A percentile compares a stretch with the other conserved stretches of the same genome.
phyloP scores from a whole-genome alignment of 2,797 vertebrate genomes.

The Sebastes steindachneri region DNA sequence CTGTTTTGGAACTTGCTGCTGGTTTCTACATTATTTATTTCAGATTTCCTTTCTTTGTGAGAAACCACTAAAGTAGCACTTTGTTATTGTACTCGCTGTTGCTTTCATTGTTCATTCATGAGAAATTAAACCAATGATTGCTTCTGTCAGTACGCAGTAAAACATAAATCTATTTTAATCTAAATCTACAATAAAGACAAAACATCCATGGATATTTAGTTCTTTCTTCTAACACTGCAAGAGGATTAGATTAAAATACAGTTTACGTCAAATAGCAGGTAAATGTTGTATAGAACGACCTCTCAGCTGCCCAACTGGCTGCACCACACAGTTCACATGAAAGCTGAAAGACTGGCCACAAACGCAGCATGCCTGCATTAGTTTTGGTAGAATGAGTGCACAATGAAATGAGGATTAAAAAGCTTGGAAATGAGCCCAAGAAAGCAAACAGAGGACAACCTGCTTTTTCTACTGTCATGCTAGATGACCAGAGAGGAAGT shows the following conservation, averaged over 20 bases:
- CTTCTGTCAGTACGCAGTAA: neutral
- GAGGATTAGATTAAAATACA: neutral
- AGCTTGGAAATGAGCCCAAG: conserved; percentile 74
- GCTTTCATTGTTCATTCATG: conserved; percentile 9
- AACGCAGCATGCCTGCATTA: conserved; percentile 70
- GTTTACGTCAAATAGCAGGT: conserved; percentile 1
- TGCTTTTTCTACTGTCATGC: conserved; percentile 50
- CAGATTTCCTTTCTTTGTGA: neutral
- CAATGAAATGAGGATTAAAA: conserved; percentile 81
- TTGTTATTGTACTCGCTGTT: neutral
- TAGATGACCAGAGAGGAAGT: conserved; percentile 39
- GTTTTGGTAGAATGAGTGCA: conserved; percentile 73
- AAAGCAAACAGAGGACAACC: conserved; percentile 65
- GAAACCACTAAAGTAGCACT: neutral
- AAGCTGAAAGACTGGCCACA: conserved; percentile 47
- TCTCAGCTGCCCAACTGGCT: conserved; percentile 43
- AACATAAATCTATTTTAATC: neutral
- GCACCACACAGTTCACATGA: conserved; percentile 47
- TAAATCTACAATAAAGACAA: neutral
- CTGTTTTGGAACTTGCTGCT: conserved; percentile 5
- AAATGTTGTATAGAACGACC: neutral
- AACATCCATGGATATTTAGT: neutral
- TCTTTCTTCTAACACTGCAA: neutral
- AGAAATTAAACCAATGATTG: conserved; percentile 1
- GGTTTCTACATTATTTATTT: neutral